Percentiles rank a stretch among this genome's conserved stretches.
phyloP scores from a whole-genome alignment of 2,888 invertebrate genomes.

The Torymus auratus region DNA sequence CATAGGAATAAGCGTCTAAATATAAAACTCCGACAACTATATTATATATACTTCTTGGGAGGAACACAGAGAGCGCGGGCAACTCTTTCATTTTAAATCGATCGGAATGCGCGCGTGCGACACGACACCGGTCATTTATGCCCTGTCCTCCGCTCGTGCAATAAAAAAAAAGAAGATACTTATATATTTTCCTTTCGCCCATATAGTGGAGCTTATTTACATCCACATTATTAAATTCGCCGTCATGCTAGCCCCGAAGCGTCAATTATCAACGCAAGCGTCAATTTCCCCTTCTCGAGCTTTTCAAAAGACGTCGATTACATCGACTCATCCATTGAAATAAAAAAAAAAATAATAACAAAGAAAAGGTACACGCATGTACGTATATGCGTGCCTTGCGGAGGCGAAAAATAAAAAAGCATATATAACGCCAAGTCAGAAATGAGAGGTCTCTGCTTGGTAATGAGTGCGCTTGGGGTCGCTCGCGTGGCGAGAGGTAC shows the following conservation, averaged over 20 bases:
- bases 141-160: no score
- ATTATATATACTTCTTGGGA: background rate
- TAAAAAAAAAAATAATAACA: no score
- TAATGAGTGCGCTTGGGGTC: no score
- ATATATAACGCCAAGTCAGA: no score
- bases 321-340: no score
- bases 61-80: background rate
- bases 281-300: constrained; percentile 10
- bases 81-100: constrained; percentile 21
- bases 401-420: no score
- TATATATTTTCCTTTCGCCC: background rate
- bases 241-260: constrained; percentile 6
- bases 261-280: constrained; percentile 38
- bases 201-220: background rate
- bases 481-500: no score
- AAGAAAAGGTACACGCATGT: no score
- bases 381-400: no score
- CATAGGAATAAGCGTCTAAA: no score
- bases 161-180: background rate
- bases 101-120: background rate
- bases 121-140: background rate
- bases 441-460: no score
- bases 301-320: background rate
- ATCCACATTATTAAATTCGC: constrained; percentile 13
- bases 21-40: no score